Conservation (phyloP, 2,888 invertebrate genomes). For the Diarsia mendica region DNA sequence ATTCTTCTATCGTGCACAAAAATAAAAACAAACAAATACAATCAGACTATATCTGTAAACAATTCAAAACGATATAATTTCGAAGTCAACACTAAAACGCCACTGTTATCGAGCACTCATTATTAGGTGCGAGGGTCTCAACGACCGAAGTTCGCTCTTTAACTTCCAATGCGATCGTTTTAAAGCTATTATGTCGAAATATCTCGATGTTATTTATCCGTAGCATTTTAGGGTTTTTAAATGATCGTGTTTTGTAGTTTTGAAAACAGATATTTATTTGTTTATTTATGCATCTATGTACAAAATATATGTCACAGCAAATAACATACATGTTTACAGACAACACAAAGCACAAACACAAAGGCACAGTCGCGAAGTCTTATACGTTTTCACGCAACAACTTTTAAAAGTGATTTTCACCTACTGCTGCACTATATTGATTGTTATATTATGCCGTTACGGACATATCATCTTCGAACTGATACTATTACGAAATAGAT, state of each 20-base stretch:
- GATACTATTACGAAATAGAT: no score
- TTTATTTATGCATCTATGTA: neutral
- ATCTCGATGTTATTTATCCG: slow-evolving; percentile 58
- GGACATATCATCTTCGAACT: no score
- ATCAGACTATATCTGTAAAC: slow-evolving; percentile 17
- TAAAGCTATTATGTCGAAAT: slow-evolving; percentile 65
- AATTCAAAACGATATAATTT: slow-evolving; percentile 57
- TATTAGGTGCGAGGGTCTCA: slow-evolving; percentile 64
- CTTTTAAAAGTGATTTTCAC: no score
- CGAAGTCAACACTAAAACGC: slow-evolving; percentile 66
- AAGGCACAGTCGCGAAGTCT: neutral
- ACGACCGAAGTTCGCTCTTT: slow-evolving; percentile 70
- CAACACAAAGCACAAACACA: neutral
- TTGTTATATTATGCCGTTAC: no score
- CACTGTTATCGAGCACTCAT: slow-evolving; percentile 70
- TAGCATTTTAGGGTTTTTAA: slow-evolving; percentile 56
- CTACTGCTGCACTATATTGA: no score
- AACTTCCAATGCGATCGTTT: slow-evolving; percentile 68
- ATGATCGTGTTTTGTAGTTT: slow-evolving; percentile 23
- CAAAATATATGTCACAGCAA: neutral
- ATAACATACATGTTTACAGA: neutral
- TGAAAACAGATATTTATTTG: neutral
- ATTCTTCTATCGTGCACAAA: neutral
- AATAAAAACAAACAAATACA: neutral
- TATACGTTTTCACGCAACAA: no score